phyloP scores from a whole-genome alignment of 2,113 vertebrate species.

The Stercorarius parasiticus region DNA sequence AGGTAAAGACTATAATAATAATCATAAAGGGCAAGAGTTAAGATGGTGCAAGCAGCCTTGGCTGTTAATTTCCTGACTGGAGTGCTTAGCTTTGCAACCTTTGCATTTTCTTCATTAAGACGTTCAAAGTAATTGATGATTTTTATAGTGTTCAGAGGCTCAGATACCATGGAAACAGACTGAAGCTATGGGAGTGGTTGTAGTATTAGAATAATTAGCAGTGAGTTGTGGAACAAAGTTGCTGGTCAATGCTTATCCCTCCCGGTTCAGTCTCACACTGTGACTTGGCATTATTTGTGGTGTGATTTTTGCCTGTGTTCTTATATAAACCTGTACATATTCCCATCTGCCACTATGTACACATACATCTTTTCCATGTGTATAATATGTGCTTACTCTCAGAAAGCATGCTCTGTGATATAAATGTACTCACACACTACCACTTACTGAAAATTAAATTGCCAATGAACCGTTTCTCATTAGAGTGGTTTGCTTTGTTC shows the following conservation, averaged over 20 bases:
- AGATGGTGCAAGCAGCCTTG: neutral
- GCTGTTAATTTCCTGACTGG: conserved; percentile 36
- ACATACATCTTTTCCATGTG: neutral
- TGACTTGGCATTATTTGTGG: neutral
- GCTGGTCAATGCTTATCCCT: neutral
- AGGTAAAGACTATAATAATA: neutral
- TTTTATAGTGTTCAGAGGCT: conserved; percentile 25
- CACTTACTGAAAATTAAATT: neutral
- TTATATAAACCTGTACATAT: neutral
- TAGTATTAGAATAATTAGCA: neutral
- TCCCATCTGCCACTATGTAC: neutral
- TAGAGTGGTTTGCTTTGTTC: neutral
- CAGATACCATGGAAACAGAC: conserved; percentile 31
- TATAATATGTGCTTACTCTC: neutral
- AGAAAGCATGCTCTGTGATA: neutral
- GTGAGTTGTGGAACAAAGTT: neutral
- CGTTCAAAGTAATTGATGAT: conserved; percentile 9
- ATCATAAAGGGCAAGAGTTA: neutral
- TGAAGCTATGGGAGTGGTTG: neutral
- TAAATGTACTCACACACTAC: neutral
- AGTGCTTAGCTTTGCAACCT: conserved; percentile 28
- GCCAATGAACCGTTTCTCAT: neutral
- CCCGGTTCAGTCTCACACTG: neutral
- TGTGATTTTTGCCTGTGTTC: neutral
- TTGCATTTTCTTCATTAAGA: conserved; percentile 37